Evolutionary conservation across 1,140 invertebrate genomes (phyloP), one percentile per base, ranked within the genome.

Genomic region (Daktulosphaira vitifoliae): DNA sequence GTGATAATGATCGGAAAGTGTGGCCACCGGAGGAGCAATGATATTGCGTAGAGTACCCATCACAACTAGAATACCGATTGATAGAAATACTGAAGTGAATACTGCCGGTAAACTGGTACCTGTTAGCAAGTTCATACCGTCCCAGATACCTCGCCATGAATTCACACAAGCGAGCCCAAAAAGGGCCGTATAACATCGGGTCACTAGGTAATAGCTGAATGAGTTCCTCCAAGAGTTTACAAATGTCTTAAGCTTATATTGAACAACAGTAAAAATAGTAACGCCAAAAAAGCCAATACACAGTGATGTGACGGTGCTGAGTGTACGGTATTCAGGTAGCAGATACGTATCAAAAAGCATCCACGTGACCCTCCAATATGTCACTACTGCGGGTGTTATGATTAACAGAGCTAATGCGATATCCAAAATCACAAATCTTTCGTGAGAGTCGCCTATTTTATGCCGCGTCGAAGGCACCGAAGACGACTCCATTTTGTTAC

Each of bases 301-400:
- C 3, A 85, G 76, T 50, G 87, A 89, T n/a, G 80, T 75, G 13
- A 81, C 73, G 9, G 81, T 80, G 70, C 85, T 88, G 3, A 79
- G 67, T 0, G 81, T 73, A 11, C 74, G 71, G 26, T 82, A 72
- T 0, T 78, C 74, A 1, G 86, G 84, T 50, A 82, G 81, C 22
- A 90, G 77, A 72, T 86, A 84, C 26, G 82, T 71, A 67, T 85
- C 86, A 78, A 88, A 84, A 16, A 92, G 79, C 46, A 82, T 80
- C 88, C 88, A 92, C 26, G 87, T 88, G 53, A 88, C 87, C 26
- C 89, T 79, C 89, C 89, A 92, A 72, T 90, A 92, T 49, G 82
- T 81, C 8, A 92, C 87, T 2, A 90, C 88, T 9, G 84, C 81
- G 8, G 89, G 89, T 0, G 86, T 84, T 6, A 89, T 81, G 11